Conservation (phyloP, 2,113 vertebrate species). For the Connochaetes taurinus region DNA sequence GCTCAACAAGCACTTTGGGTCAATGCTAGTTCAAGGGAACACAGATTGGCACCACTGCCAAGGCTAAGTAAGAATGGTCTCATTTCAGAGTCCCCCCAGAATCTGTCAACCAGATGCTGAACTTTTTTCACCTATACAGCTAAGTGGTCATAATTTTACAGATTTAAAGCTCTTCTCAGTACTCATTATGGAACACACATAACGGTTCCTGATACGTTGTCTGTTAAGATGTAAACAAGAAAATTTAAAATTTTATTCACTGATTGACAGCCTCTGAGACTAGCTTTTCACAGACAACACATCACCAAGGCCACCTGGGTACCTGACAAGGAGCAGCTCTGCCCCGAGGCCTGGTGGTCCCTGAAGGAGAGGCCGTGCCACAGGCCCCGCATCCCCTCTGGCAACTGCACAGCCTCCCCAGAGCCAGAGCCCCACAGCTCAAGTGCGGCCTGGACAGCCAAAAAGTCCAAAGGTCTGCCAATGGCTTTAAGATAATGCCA, state of each 20-base stretch:
- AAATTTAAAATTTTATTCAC: not conserved
- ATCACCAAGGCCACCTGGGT: not conserved
- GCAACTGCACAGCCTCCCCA: not conserved
- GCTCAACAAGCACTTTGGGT: not conserved
- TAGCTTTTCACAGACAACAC: not conserved
- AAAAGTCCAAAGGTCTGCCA: not conserved
- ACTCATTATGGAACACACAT: not conserved
- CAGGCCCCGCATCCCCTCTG: not conserved
- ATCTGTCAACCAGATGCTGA: not conserved
- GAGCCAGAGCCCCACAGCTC: not conserved
- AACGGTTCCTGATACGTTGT: not conserved
- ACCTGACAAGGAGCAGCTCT: not conserved
- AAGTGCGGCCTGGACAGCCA: not conserved
- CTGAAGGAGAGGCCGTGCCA: not conserved
- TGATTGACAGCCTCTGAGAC: not conserved
- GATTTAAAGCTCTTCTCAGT: not conserved
- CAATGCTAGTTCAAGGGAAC: not conserved
- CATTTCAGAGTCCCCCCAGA: not conserved
- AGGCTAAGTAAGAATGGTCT: not conserved
- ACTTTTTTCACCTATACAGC: not conserved
- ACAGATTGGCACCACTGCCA: not conserved
- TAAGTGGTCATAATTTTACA: not conserved
- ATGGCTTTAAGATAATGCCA: not conserved
- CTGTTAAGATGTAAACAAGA: not conserved
- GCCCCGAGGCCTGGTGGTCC: not conserved